Conservation (phyloP, 2,888 invertebrate genomes). For the Imbricaverruca yamaguchii region DNA sequence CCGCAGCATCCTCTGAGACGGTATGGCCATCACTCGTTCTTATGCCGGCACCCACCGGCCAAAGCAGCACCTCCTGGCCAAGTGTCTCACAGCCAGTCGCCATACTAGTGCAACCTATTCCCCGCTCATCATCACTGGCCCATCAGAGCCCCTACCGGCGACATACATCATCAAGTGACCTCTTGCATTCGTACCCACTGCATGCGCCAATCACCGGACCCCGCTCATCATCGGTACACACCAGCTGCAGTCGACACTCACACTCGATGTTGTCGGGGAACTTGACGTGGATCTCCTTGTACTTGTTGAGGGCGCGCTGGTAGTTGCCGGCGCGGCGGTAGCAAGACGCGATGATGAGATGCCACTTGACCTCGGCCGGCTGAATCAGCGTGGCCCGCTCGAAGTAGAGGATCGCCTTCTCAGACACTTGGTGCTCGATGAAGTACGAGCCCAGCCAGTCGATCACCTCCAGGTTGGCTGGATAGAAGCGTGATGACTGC, state of each 20-base stretch:
- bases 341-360: conserved; percentile 76
- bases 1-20: too few species aligned
- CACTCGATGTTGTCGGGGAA: conserved; percentile 88
- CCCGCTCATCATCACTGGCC: too few species aligned
- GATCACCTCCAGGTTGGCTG: conserved; percentile 65
- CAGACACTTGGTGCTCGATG: conserved; percentile 77
- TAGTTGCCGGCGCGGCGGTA: conserved; percentile 74
- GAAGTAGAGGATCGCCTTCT: conserved; percentile 75
- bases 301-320: conserved; percentile 70
- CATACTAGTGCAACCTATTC: not conserved
- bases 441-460: conserved; percentile 86
- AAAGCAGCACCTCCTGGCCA: not conserved
- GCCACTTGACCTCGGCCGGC: conserved; percentile 75
- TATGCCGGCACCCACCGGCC: too few species aligned
- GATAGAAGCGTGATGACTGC: conserved; percentile 61
- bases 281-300: conserved; percentile 62
- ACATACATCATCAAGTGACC: too few species aligned
- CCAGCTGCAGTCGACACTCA: not conserved
- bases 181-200: too few species aligned
- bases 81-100: not conserved
- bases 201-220: too few species aligned
- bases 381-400: conserved; percentile 67
- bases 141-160: too few species aligned
- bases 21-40: too few species aligned
- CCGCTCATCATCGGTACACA: too few species aligned